Evolutionary conservation across 2,797 vertebrate species (phyloP).

Genomic region (Danio kyathit): DNA sequence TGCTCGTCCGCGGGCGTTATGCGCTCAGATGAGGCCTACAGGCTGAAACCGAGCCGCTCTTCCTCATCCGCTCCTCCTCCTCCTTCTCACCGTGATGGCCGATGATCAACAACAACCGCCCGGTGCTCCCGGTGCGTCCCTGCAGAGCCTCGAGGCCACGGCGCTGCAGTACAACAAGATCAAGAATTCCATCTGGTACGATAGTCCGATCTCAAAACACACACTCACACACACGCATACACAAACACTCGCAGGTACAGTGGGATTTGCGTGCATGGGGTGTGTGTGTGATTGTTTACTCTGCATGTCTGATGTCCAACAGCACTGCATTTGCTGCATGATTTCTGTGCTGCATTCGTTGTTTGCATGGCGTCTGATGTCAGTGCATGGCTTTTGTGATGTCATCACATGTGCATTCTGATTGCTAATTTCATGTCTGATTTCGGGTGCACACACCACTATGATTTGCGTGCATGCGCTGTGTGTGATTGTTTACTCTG

Average conservation of each 20-base stretch:
- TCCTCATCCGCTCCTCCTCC: constrained; percentile 51
- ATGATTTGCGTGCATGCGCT: neutral
- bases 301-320: too few species aligned
- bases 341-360: too few species aligned
- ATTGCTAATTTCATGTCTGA: too few species aligned
- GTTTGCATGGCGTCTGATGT: neutral
- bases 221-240: neutral
- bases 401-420: too few species aligned
- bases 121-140: constrained; percentile 55
- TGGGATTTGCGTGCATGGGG: neutral
- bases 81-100: constrained; percentile 85
- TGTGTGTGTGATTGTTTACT: neutral
- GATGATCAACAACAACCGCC: constrained; percentile 87
- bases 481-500: neutral
- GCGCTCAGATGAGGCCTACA: constrained; percentile 90
- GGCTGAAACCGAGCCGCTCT: constrained; percentile 77
- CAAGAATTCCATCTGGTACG: constrained; percentile 97
- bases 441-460: too few species aligned
- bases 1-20: constrained; percentile 59
- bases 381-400: neutral
- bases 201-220: constrained; percentile 34
- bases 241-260: neutral
- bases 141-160: constrained; percentile 91
- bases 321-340: too few species aligned
- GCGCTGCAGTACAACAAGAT: constrained; percentile 97